phyloP scores from a whole-genome alignment of 2,797 vertebrate genomes.

The Serranus cabrilla region DNA sequence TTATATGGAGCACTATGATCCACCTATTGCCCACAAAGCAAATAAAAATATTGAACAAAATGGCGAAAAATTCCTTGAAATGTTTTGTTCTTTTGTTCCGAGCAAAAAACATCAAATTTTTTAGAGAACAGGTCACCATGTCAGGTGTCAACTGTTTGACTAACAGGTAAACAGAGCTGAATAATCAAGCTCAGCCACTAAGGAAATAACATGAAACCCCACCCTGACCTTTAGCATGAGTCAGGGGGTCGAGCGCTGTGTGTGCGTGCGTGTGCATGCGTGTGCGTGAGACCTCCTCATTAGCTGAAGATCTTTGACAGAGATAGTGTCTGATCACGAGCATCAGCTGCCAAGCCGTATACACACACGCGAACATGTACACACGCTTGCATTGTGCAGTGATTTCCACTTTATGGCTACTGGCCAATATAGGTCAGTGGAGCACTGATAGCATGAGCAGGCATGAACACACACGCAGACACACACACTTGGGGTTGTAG shows the following conservation, averaged over 20 bases:
- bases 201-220: conserved; percentile 63
- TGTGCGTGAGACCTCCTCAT: conserved; percentile 20
- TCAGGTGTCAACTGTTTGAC: conserved; percentile 21
- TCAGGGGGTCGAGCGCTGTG: conserved; percentile 30
- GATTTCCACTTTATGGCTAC: conserved; percentile 40
- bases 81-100: not conserved
- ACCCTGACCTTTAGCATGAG: conserved; percentile 51
- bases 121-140: not conserved
- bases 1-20: not conserved
- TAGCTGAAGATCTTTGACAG: conserved; percentile 41
- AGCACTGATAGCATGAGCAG: conserved; percentile 41
- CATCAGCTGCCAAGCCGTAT: conserved; percentile 7
- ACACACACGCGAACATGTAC: not conserved
- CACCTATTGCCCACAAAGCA: too few relatives aligned
- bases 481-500: not conserved
- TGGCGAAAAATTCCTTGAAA: not conserved
- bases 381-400: conserved; percentile 14
- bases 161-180: not conserved
- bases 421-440: conserved; percentile 73
- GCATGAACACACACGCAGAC: conserved; percentile 4
- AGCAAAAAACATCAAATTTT: not conserved
- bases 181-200: conserved; percentile 39
- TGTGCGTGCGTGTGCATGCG: conserved; percentile 1
- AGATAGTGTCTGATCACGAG: conserved; percentile 36
- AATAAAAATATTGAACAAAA: not conserved